These are phyloP conservation scores for Tetragonisca angustula DNA, from an alignment of 2,888 invertebrate genomes.

Conservation along the genomic window DNA sequence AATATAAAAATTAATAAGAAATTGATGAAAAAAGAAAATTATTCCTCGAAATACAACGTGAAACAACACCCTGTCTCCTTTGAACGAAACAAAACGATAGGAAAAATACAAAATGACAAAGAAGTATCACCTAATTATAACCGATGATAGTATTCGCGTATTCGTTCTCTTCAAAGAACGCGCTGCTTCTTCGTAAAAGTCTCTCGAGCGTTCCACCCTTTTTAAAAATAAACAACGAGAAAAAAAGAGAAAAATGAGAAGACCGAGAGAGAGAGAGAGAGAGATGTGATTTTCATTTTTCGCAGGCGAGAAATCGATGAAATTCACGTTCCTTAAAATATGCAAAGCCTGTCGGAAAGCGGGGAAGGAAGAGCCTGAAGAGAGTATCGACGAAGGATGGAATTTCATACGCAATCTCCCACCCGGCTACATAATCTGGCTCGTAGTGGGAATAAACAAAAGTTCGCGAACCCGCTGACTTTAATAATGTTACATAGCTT, in stretches of 20 bases:
- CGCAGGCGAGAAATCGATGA: not conserved
- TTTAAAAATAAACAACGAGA: too few species aligned
- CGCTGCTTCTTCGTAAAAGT: not conserved
- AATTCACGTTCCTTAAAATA: not conserved
- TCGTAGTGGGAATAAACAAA: slow-evolving; percentile 19
- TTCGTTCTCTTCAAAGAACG: not conserved
- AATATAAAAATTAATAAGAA: too few species aligned
- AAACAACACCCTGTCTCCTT: not conserved
- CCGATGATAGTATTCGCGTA: not conserved
- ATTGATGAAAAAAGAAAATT: too few species aligned
- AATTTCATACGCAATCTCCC: slow-evolving; percentile 21
- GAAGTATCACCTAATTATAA: not conserved
- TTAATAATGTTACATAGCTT: slow-evolving; percentile 32
- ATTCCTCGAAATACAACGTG: not conserved
- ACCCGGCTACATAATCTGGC: not conserved
- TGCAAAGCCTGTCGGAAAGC: slow-evolving; percentile 7
- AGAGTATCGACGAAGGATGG: not conserved
- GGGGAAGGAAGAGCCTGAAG: not conserved
- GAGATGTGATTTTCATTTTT: not conserved
- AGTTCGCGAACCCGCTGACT: slow-evolving; percentile 21
- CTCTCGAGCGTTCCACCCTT: not conserved
- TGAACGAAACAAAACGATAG: not conserved
- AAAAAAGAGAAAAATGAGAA: too few species aligned
- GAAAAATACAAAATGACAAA: not conserved
- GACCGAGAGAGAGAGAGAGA: not conserved